A percentile compares a stretch with the other conserved stretches of the same genome.
Evolutionary conservation across 2,113 vertebrate species (phyloP).

Genomic region (Pseudorhombus dupliciocellatus): DNA sequence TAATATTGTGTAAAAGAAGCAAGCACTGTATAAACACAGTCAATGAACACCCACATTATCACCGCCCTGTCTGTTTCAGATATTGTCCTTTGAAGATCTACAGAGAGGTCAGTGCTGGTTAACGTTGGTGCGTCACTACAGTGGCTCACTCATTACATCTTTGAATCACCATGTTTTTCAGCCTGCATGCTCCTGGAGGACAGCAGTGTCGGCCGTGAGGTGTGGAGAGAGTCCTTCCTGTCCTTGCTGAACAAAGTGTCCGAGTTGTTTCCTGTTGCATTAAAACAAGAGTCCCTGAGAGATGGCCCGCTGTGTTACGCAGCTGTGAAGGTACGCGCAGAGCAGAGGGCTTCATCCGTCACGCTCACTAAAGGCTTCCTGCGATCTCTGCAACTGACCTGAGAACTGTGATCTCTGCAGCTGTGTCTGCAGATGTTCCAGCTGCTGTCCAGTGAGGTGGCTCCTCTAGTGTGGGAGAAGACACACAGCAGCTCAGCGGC

Average conservation of each 20-base stretch:
- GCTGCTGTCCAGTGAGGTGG: constrained; percentile 75
- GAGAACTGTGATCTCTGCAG: constrained; percentile 66
- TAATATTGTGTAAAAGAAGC: not conserved
- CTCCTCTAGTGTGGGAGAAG: constrained; percentile 77
- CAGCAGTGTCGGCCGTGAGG: constrained; percentile 78
- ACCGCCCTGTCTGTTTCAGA: constrained; percentile 62
- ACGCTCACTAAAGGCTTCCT: not conserved
- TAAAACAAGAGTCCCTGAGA: constrained; percentile 66
- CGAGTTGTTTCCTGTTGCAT: constrained; percentile 67
- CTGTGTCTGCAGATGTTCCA: constrained; percentile 90
- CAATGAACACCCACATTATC: no score
- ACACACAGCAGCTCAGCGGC: constrained; percentile 34
- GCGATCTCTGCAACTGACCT: constrained; percentile 4
- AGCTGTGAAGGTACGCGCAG: constrained; percentile 82
- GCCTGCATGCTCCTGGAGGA: constrained; percentile 88
- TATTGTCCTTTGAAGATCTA: constrained; percentile 71
- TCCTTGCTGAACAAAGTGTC: constrained; percentile 75
- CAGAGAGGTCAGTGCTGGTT: constrained; percentile 74
- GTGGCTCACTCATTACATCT: not conserved
- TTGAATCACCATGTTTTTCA: constrained; percentile 44
- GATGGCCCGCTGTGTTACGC: constrained; percentile 73
- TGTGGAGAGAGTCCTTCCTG: constrained; percentile 71
- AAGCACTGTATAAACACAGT: no score
- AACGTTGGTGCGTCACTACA: not conserved
- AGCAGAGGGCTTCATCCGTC: not conserved